Base-by-base conservation (phyloP, 1,140 invertebrate species). In the Macrostomum lignano region DNA sequence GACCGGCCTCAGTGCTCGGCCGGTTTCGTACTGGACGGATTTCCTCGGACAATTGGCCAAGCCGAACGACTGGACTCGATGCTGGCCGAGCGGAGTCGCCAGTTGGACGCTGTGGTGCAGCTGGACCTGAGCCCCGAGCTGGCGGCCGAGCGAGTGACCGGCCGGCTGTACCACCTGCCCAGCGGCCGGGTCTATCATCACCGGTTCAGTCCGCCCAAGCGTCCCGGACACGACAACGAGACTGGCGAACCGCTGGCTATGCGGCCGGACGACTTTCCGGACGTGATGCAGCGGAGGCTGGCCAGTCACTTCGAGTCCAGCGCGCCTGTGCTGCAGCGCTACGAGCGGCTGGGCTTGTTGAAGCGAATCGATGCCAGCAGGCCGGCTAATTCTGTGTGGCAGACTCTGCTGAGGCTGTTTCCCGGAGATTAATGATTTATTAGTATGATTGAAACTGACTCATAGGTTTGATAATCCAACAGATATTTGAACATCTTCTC, bases 181-280 rank as follows among this genome's bases (percentile, higher is more conserved):
- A 86, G 78, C 61, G 86, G 86, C 7, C 65, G 86, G 37, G 81
- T 78, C 5, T 94, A 96, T 60, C 84, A 96, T 58, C 75, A 82
- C 52, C 78, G 86, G 58, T 93, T 93, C 55, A 70, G 77, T 44
- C 86, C 86, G 13, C 86, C 86, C 0, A 84, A 75, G 56, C 66
- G 69, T 39, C 45, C 67, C 1, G 91, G 91, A 79, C 82, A 61
- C 28, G 86, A 94, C 64, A 86, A 94, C 65, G 68, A 75, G 56
- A 24, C 23, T 13, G 13, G 13, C 13, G 23, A 24, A 24, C 23
- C 23, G 10, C 13, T 24, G 23, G 23, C 10, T 9, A 10, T 9
- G 10, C 23, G 23, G 10, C 13, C 23, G 10, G 23, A 24, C 13
- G 23, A 24, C 13, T 9, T 9, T 24, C 10, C 23, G 10, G 23